These are phyloP conservation scores for Halictus rubicundus DNA, from an alignment of 1,140 invertebrate species.

Conservation along the genomic window DNA sequence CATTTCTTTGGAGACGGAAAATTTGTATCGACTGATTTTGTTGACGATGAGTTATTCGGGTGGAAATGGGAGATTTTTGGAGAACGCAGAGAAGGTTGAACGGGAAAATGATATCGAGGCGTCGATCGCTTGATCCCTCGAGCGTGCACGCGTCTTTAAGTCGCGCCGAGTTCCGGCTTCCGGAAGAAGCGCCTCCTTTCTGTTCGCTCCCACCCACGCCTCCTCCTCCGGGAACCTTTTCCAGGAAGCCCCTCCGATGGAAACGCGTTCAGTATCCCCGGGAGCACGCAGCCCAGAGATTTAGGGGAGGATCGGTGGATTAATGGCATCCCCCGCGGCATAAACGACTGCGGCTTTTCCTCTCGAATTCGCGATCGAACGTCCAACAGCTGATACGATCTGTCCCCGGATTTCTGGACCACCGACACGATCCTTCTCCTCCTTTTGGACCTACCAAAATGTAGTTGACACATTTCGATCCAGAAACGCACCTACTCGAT, in stretches of 20 bases:
- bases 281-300: conserved; percentile 62
- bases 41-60: too few relatives aligned
- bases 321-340: conserved; percentile 67
- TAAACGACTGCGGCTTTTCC: conserved; percentile 57
- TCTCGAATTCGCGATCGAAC: conserved; percentile 43
- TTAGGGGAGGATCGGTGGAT: conserved; percentile 71
- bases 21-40: too few relatives aligned
- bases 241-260: conserved; percentile 57
- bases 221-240: conserved; percentile 29
- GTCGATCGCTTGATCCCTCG: conserved; percentile 17
- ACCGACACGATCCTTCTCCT: too few relatives aligned
- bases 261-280: conserved; percentile 57
- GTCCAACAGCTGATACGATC: conserved; percentile 55
- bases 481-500: too few relatives aligned
- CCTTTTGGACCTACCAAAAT: too few relatives aligned
- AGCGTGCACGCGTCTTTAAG: conserved; percentile 65
- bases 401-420: not conserved
- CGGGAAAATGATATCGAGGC: not conserved
- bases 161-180: conserved; percentile 74
- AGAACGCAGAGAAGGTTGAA: not conserved
- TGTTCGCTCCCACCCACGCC: conserved; percentile 8
- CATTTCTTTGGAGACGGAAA: too few relatives aligned
- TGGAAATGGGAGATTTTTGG: too few relatives aligned
- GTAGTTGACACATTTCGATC: too few relatives aligned
- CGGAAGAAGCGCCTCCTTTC: conserved; percentile 63